Conservation (phyloP, 2,888 invertebrate species). For the Thymelicus sylvestris region DNA sequence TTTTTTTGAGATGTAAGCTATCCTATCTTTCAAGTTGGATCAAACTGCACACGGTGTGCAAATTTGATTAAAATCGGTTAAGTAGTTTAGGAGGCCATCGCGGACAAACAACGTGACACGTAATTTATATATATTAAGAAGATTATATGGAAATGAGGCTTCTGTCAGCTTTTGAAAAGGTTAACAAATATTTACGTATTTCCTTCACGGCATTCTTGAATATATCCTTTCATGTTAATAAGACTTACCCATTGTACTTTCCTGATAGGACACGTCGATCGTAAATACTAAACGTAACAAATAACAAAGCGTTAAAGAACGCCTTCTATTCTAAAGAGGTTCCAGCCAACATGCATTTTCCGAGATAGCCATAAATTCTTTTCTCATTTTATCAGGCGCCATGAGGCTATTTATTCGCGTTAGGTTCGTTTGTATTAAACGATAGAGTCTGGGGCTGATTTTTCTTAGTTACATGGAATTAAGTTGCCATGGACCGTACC, state of each 20-base stretch:
- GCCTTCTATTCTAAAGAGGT: constrained; percentile 20
- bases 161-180: too few relatives aligned
- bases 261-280: background rate
- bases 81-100: too few relatives aligned
- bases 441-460: background rate
- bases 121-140: too few relatives aligned
- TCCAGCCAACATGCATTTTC: constrained; percentile 60
- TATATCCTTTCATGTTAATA: too few relatives aligned
- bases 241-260: background rate
- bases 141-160: too few relatives aligned
- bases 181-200: too few relatives aligned
- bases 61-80: too few relatives aligned
- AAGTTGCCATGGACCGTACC: background rate
- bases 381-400: constrained; percentile 66
- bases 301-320: constrained; percentile 12
- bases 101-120: too few relatives aligned
- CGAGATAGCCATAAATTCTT: constrained; percentile 66
- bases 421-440: constrained; percentile 54
- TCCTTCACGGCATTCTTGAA: too few relatives aligned
- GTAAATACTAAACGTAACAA: constrained; percentile 15
- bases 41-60: too few relatives aligned
- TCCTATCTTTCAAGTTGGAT: too few relatives aligned
- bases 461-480: background rate
- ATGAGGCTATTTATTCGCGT: constrained; percentile 72
- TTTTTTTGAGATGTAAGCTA: too few relatives aligned